phyloP scores from a whole-genome alignment of 2,797 vertebrate genomes.

The Pantherophis alleghaniensis region DNA sequence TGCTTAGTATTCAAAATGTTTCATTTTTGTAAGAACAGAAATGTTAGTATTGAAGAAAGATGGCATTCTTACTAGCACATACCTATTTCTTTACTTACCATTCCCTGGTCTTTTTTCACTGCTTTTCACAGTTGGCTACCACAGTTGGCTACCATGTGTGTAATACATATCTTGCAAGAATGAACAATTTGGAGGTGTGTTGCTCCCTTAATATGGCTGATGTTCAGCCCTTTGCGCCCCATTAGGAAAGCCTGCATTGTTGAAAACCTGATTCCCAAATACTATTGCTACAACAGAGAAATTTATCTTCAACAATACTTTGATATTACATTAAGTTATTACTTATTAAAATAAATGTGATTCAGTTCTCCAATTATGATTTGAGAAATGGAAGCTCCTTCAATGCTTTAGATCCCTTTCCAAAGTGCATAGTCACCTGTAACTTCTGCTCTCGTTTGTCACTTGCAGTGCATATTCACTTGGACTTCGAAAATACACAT shows the following conservation, averaged over 20 bases:
- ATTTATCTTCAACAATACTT: slow-evolving; percentile 2
- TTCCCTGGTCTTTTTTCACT: neutral
- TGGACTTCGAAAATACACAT: slow-evolving; percentile 10
- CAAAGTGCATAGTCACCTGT: slow-evolving; percentile 37
- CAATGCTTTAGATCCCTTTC: slow-evolving; percentile 23
- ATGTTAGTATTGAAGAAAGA: slow-evolving; percentile 9
- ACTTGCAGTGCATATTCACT: slow-evolving; percentile 23
- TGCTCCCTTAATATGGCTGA: slow-evolving; percentile 41
- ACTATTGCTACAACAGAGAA: neutral
- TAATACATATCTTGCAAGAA: slow-evolving; percentile 1
- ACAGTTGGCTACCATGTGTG: slow-evolving; percentile 33
- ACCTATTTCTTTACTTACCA: slow-evolving; percentile 11
- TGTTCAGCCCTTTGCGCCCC: slow-evolving; percentile 45
- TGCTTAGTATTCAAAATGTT: slow-evolving; percentile 24
- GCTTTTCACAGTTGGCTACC: slow-evolving; percentile 40
- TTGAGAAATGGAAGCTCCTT: slow-evolving; percentile 28
- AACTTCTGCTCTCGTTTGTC: slow-evolving; percentile 48
- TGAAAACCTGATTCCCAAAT: slow-evolving; percentile 36
- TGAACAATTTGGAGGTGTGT: slow-evolving; percentile 35
- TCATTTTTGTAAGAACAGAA: slow-evolving; percentile 43
- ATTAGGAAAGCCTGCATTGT: slow-evolving; percentile 7
- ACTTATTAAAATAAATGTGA: slow-evolving; percentile 49
- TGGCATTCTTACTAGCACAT: slow-evolving; percentile 29
- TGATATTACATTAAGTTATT: slow-evolving; percentile 33
- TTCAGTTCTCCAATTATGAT: slow-evolving; percentile 29